A percentile compares a stretch with the other conserved stretches of the same genome.
These are phyloP conservation scores for Columba guinea DNA, from an alignment of 2,797 vertebrate species.

Conservation along the genomic window DNA sequence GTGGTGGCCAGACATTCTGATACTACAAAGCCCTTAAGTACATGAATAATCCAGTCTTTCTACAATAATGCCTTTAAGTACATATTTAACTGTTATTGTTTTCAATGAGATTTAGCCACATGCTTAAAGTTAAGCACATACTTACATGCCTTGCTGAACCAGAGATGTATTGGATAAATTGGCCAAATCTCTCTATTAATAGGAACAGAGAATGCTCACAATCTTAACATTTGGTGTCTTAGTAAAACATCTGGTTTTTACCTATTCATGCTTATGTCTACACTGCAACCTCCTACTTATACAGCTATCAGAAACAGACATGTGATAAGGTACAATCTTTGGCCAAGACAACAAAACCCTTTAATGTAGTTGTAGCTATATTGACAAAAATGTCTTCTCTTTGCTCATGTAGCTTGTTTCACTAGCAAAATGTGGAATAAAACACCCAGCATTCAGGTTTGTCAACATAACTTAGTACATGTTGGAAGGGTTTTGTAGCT, in stretches of 20 bases:
- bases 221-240: not conserved
- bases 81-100: not conserved
- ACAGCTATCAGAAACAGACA: not conserved
- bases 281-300: not conserved
- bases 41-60: not conserved
- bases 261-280: not conserved
- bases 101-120: not conserved
- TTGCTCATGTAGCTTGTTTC: not conserved
- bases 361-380: not conserved
- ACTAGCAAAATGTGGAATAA: not conserved
- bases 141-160: not conserved
- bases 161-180: not conserved
- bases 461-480: not conserved
- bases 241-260: not conserved
- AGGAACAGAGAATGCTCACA: not conserved
- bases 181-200: not conserved
- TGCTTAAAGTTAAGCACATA: not conserved
- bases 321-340: not conserved
- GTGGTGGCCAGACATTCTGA: not conserved
- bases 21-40: not conserved
- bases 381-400: not conserved
- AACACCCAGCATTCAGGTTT: not conserved
- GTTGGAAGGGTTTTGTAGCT: not conserved
- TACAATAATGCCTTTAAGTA: not conserved
- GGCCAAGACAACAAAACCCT: not conserved